phyloP scores from a whole-genome alignment of 2,113 vertebrate species.

The Perca flavescens region DNA sequence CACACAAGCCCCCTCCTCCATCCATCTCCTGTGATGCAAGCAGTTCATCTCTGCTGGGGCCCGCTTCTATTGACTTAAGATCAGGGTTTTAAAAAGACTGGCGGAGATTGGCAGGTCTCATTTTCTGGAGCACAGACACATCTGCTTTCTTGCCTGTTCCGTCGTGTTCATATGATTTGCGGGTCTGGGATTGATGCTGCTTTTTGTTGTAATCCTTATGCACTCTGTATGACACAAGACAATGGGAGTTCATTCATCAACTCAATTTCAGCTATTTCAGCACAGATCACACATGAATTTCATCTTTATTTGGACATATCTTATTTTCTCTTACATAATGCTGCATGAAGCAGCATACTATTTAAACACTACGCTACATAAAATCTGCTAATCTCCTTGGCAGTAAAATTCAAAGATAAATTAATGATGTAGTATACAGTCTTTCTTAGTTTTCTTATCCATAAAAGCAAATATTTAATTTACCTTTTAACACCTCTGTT shows the following conservation, averaged over 20 bases:
- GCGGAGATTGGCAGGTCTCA: constrained; percentile 58
- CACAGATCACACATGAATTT: constrained; percentile 10
- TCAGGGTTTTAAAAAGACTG: constrained; percentile 50
- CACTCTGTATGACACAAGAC: constrained; percentile 36
- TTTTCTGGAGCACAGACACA: constrained; percentile 53
- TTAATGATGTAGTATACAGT: background rate
- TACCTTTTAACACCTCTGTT: background rate
- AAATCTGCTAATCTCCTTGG: background rate
- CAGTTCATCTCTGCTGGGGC: constrained; percentile 36
- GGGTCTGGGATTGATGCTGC: constrained; percentile 47
- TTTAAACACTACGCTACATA: background rate
- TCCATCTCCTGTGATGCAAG: constrained; percentile 52
- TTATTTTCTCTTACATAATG: background rate
- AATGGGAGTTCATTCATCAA: constrained; percentile 19
- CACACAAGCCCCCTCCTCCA: constrained; percentile 43
- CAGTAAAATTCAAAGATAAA: background rate
- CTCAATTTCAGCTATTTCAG: constrained; percentile 2
- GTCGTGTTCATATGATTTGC: constrained; percentile 59
- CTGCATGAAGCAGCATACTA: constrained; percentile 3
- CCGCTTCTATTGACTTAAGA: constrained; percentile 33
- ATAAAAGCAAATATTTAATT: background rate
- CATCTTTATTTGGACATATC: background rate
- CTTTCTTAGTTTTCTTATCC: background rate
- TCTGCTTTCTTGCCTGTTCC: constrained; percentile 59
- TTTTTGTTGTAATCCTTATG: constrained; percentile 64